phyloP scores from a whole-genome alignment of 1,140 invertebrate species.

The Parapsyche elsis region DNA sequence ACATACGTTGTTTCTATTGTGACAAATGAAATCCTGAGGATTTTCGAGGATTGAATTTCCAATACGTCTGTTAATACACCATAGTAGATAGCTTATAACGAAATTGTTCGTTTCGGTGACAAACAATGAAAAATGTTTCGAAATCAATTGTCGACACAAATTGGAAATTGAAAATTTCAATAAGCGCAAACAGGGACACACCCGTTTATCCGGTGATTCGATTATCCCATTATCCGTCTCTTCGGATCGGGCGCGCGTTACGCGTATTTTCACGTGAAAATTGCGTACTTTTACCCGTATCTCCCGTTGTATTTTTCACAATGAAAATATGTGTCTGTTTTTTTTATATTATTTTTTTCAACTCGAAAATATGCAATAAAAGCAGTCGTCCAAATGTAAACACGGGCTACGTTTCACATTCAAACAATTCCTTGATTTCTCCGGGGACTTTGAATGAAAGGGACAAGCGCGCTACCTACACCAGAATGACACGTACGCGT shows the following conservation, averaged over 20 bases:
- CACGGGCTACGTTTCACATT: conserved; percentile 32
- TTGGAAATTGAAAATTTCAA: conserved; percentile 14
- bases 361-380: conserved; percentile 36
- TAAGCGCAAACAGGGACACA: background rate
- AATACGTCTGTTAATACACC: too few species aligned
- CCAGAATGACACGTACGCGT: background rate
- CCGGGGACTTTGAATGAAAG: conserved; percentile 28
- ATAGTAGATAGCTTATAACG: too few species aligned
- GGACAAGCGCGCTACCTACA: conserved; percentile 25
- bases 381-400: conserved; percentile 33
- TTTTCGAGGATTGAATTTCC: too few species aligned
- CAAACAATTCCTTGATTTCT: conserved; percentile 46
- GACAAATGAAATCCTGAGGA: too few species aligned
- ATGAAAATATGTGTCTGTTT: background rate
- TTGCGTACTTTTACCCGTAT: background rate
- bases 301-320: background rate
- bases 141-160: background rate
- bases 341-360: background rate
- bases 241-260: background rate
- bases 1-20: too few species aligned
- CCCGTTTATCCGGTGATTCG: conserved; percentile 16
- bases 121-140: too few species aligned
- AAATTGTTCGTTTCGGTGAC: too few species aligned
- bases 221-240: conserved; percentile 10
- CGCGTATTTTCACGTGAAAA: conserved; percentile 6